These are phyloP conservation scores for Hydroisotoma schaefferi DNA, from an alignment of 2,888 invertebrate genomes.

Conservation along the genomic window DNA sequence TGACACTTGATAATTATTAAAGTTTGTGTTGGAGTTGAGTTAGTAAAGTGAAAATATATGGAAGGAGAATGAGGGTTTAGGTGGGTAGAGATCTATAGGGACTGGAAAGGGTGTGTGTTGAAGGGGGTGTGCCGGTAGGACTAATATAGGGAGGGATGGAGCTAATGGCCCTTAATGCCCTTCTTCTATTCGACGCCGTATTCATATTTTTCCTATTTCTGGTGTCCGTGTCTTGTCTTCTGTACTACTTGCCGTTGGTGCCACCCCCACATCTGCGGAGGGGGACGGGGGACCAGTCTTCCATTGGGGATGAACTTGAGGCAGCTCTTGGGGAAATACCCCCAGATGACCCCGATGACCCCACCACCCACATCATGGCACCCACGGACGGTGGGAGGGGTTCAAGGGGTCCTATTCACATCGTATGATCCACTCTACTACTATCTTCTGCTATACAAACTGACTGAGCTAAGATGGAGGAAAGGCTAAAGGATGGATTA, in stretches of 20 bases:
- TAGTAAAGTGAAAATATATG: no score
- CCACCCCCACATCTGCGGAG: constrained; percentile 42
- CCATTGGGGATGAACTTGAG: constrained; percentile 10
- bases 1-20: no score
- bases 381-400: constrained; percentile 16
- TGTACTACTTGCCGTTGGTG: constrained; percentile 68
- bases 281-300: constrained; percentile 8
- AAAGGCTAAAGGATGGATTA: no score
- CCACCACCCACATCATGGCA: constrained; percentile 46
- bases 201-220: constrained; percentile 82
- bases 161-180: constrained; percentile 78
- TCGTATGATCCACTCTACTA: constrained; percentile 46
- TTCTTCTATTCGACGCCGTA: constrained; percentile 83
- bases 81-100: background rate
- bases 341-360: constrained; percentile 20
- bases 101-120: constrained; percentile 9
- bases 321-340: constrained; percentile 6
- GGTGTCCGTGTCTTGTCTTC: constrained; percentile 75
- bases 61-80: no score
- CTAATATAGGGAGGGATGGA: no score
- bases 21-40: no score
- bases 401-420: constrained; percentile 44
- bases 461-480: no score
- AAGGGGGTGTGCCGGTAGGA: no score
- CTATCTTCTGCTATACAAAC: no score